Base-by-base conservation (phyloP, 2,888 invertebrate species). In the Anagyrus pseudococci region DNA sequence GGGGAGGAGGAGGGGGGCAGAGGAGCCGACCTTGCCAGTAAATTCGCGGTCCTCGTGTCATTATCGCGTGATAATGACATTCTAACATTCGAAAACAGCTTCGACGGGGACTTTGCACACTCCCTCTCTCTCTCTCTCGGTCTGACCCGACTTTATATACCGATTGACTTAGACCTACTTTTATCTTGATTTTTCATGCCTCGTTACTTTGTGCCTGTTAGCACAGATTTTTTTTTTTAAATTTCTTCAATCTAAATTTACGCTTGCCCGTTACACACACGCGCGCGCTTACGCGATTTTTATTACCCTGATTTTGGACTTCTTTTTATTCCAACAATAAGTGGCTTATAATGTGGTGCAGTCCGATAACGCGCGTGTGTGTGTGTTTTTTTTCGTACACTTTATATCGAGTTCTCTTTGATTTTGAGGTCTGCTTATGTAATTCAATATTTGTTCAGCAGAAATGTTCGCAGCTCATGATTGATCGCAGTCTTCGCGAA, bases 51-150 rank as follows among this genome's bases (percentile, higher is more conserved):
- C 66, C 62, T 60, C 49, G 52, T 56, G 58, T 57, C 59, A 62
- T 64, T 69, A 66, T 68, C 68, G 57, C 66, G 63, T 64, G 71
- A 68, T 69, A 70, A 69, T 68, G 64, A 69, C 66, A 69, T 66
- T 61, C 46, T 65, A 67, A 49, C 61, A 37, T 59, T 57, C 57
- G 64, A 70, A 68, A 68, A 58, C 62, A 59, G 54, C 60, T 40
- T 19, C 33, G 55, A 46, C 22, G 23, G n/a, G 15, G 20, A 22
- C 17, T 29, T 10, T 20, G 6, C 48, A 33, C 29, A 48, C 29
- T 48, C 15, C 29, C n/a, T n/a, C 13, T 33, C 6, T 33, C 33
- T 8, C 13, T 8, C 33, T 4, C 17, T 4, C 8, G 15, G 17
- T 4, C 4, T 6, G 15, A 4, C 15, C 4, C 41, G 17, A 8